Conservation (phyloP, 1,140 invertebrate genomes). For the Zaprionus ghesquierei region DNA sequence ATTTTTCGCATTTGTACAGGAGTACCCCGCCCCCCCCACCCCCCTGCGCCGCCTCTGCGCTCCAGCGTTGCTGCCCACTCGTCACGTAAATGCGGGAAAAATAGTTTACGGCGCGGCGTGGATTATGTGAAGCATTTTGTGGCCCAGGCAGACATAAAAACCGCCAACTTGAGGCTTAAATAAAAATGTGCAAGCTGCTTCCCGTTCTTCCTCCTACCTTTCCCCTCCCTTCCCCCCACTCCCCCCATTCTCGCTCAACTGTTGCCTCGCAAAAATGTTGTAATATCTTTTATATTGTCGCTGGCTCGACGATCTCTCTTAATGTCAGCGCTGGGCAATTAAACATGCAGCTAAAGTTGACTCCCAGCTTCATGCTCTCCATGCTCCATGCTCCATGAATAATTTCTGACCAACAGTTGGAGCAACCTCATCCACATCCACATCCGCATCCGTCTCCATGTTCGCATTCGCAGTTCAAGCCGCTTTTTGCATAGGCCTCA, state of each 20-base stretch:
- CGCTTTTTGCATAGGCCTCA: conserved; percentile 17
- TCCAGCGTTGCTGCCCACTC: conserved; percentile 13
- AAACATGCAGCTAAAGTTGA: conserved; percentile 42
- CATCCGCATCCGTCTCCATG: not conserved
- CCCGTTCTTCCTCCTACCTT: not conserved
- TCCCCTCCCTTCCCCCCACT: no score
- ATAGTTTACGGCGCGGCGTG: conserved; percentile 65
- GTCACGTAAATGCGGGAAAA: conserved; percentile 75
- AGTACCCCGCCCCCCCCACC: not conserved
- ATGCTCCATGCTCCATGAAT: conserved; percentile 32
- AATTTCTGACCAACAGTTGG: conserved; percentile 36
- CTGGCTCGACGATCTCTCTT: conserved; percentile 2
- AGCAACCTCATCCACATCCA: not conserved
- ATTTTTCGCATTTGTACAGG: conserved; percentile 70
- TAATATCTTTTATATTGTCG: conserved; percentile 50
- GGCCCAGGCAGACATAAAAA: conserved; percentile 9
- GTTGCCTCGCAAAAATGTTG: conserved; percentile 37
- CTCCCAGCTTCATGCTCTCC: conserved; percentile 12
- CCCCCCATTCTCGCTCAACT: conserved; percentile 24
- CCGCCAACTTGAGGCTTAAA: conserved; percentile 35
- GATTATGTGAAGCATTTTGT: not conserved
- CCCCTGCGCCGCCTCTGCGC: not conserved
- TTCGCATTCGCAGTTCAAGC: not conserved
- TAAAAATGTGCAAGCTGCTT: conserved; percentile 35
- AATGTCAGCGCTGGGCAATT: conserved; percentile 32